A percentile compares a stretch with the other conserved stretches of the same genome.
phyloP scores from a whole-genome alignment of 1,140 invertebrate species.

The Oryzaephilus surinamensis region DNA sequence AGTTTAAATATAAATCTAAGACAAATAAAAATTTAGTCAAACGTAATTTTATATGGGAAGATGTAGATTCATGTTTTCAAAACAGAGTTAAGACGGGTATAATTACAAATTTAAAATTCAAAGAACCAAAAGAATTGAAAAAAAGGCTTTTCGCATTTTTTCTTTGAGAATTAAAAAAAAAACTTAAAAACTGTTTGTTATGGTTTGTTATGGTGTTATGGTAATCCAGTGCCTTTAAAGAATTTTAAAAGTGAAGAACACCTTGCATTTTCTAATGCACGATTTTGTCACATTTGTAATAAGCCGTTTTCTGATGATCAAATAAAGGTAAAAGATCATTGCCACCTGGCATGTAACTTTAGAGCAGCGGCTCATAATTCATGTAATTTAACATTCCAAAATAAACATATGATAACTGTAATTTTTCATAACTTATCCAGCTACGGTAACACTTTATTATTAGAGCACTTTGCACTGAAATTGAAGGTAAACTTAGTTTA shows the following conservation, averaged over 20 bases:
- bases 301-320: no score
- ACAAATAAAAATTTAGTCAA: neutral
- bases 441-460: conserved; percentile 19
- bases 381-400: conserved; percentile 33
- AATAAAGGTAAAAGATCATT: no score
- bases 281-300: no score
- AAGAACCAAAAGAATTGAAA: neutral
- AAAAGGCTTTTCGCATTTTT: neutral
- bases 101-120: neutral
- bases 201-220: conserved; percentile 12
- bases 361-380: conserved; percentile 28
- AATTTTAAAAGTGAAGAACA: no score
- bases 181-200: neutral
- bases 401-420: conserved; percentile 21
- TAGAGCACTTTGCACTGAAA: conserved; percentile 7
- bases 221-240: no score
- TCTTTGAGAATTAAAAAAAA: neutral
- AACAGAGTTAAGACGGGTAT: neutral
- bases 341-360: conserved; percentile 29
- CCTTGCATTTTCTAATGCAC: no score
- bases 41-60: neutral
- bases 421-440: conserved; percentile 16
- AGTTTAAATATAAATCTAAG: no score
- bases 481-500: conserved; percentile 6
- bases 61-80: neutral